A percentile compares a stretch with the other conserved stretches of the same genome.
Evolutionary conservation across 2,888 invertebrate genomes (phyloP).

Genomic region (Amphipyra berbera): DNA sequence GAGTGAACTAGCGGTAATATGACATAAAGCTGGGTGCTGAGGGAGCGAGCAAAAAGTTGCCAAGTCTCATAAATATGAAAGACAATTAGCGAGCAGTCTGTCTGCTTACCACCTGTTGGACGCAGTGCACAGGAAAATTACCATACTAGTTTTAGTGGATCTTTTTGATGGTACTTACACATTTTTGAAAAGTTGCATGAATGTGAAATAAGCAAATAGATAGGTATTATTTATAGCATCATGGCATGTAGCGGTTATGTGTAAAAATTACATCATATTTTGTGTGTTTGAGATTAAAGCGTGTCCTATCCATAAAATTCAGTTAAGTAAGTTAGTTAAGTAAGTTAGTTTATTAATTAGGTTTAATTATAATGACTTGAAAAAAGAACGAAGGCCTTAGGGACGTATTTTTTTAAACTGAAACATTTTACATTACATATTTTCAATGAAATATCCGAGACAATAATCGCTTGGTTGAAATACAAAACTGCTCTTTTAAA

Average conservation of each 20-base stretch:
- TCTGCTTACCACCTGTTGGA: conserved; percentile 75
- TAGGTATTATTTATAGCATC: too few relatives aligned
- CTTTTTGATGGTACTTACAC: not conserved
- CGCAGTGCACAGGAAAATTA: conserved; percentile 16
- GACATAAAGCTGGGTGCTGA: conserved; percentile 52
- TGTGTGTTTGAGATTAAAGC: too few relatives aligned
- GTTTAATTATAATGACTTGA: too few relatives aligned
- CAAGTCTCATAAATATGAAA: conserved; percentile 77
- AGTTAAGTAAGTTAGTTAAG: too few relatives aligned
- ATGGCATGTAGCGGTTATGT: too few relatives aligned
- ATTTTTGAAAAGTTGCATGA: conserved; percentile 11
- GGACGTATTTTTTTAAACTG: too few relatives aligned
- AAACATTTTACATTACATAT: not conserved
- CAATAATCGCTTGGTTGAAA: not conserved
- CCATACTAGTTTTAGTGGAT: conserved; percentile 25
- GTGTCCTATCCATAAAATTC: too few relatives aligned
- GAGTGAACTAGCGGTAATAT: too few relatives aligned
- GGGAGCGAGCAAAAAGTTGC: conserved; percentile 60
- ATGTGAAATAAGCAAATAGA: not conserved
- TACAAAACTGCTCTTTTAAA: conserved; percentile 1
- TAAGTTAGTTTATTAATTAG: too few relatives aligned
- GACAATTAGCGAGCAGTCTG: conserved; percentile 69
- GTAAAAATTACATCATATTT: too few relatives aligned
- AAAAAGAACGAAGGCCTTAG: too few relatives aligned
- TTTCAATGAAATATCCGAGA: not conserved